Evolutionary conservation across 1,140 invertebrate genomes (phyloP).

Genomic region (Drosophila pandora): DNA sequence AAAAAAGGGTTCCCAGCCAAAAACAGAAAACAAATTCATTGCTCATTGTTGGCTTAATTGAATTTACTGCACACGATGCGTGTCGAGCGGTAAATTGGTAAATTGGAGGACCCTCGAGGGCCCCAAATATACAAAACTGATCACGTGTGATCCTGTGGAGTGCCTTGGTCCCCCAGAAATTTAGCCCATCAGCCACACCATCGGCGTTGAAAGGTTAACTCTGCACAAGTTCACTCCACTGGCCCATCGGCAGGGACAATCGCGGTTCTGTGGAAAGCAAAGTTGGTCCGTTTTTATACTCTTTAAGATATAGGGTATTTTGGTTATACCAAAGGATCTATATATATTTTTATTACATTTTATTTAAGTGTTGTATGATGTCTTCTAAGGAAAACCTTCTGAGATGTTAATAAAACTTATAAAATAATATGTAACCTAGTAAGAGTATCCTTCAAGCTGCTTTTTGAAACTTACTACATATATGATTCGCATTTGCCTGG

Average conservation of each 20-base stretch:
- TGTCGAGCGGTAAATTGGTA: constrained; percentile 54
- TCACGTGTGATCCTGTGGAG: constrained; percentile 48
- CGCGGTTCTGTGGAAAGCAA: constrained; percentile 63
- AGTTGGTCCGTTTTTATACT: constrained; percentile 14
- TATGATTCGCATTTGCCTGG: constrained; percentile 8
- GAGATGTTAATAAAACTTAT: no score
- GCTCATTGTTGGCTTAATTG: constrained; percentile 65
- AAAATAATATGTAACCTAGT: neutral
- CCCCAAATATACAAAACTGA: constrained; percentile 33
- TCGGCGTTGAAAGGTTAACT: constrained; percentile 73
- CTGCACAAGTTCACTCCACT: constrained; percentile 25
- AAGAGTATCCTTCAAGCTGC: constrained; percentile 16
- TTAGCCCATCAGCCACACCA: constrained; percentile 69
- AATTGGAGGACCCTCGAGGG: constrained; percentile 40
- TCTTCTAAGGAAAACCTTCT: no score
- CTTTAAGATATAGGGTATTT: neutral
- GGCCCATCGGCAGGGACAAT: constrained; percentile 17
- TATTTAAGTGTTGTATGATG: neutral
- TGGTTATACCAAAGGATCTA: no score
- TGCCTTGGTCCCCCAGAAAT: constrained; percentile 11
- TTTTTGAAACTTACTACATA: neutral
- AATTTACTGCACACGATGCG: constrained; percentile 64
- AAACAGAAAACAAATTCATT: constrained; percentile 26
- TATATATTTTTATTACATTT: no score
- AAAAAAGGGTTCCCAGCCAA: constrained; percentile 15